A percentile compares a stretch with the other conserved stretches of the same genome.
Conservation (phyloP, 64 coral and sea anemone species). For the Montipora cactus region DNA sequence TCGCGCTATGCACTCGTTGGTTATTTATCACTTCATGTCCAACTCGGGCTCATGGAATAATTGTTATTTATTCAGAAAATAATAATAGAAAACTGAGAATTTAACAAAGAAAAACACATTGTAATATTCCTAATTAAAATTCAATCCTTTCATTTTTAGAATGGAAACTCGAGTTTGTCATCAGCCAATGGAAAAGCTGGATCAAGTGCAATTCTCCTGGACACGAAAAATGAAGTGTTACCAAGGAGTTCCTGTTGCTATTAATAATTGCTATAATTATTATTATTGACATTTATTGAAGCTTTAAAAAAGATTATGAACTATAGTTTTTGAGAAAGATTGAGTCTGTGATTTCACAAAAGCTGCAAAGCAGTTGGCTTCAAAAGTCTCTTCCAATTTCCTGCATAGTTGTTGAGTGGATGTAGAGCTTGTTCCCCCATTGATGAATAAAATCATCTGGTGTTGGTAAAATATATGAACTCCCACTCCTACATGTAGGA, state of each 20-base stretch:
- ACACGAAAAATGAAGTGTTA: conserved; percentile 87
- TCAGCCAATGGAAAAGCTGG: conserved; percentile 15
- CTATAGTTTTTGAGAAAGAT: background rate
- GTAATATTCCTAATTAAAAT: too few relatives aligned
- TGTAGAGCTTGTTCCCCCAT: too few relatives aligned
- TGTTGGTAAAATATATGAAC: too few relatives aligned
- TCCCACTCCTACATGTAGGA: too few relatives aligned
- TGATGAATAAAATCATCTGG: too few relatives aligned
- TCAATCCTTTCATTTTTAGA: conserved; percentile 14
- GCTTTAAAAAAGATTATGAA: background rate
- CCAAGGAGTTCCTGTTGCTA: conserved; percentile 78
- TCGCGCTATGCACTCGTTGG: too few relatives aligned
- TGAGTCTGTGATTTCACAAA: background rate
- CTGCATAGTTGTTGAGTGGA: too few relatives aligned
- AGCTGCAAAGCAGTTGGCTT: background rate
- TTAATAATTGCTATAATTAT: background rate
- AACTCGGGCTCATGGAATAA: too few relatives aligned
- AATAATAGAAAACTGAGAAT: too few relatives aligned
- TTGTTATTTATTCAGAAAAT: too few relatives aligned
- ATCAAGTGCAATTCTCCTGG: conserved; percentile 80
- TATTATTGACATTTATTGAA: background rate
- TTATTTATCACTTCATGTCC: too few relatives aligned
- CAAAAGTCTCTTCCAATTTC: background rate
- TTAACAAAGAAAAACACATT: too few relatives aligned
- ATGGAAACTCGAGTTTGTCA: conserved; percentile 36